Evolutionary conservation across 2,888 invertebrate species (phyloP), one percentile per base, ranked within the genome.

Genomic region (Colostygia pectinataria): DNA sequence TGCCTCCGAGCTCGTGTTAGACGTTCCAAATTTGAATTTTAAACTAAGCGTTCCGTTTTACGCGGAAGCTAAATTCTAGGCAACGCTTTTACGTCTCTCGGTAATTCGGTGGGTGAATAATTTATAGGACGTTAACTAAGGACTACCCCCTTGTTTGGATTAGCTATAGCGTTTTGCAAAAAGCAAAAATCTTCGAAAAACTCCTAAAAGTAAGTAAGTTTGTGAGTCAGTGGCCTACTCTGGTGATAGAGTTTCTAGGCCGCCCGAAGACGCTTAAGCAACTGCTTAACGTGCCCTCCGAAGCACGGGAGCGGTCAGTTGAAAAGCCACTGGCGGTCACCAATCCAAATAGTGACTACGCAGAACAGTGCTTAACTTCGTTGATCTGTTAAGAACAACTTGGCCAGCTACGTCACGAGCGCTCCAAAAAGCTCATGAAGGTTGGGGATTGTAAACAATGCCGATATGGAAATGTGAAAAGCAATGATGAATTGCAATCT

Each of bases 11-110:
- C 44, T 67, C 71, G 70, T 75, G 81, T 80, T 82, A 81, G 77
- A 82, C 79, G 79, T 76, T 65, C 72, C 72, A 66, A 85, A 86
- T 87, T 86, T 86, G 80, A 85, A 86, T 86, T 86, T 87, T 83
- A 86, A 87, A 86, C 79, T 85, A 85, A 87, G 78, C 85, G 77
- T 72, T 74, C 80, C 79, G 73, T 79, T 84, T 81, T 82, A 77
- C 72, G 71, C 74, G 68, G 74, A 68, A 77, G 76, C 80, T 83
- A 80, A 80, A 83, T 78, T 78, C 76, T 68, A 71, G 70, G 55
- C 56, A 61, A 63, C 63, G 71, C 77, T 83, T 85, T 80, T 81
- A 72, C 67, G 60, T 65, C 66, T 65, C 64, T 59, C 64, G 69
- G 72, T 77, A 74, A 76, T 81, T 79, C 73, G 65, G 72, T 68